Evolutionary conservation across 2,113 vertebrate genomes (phyloP), one percentile per base, ranked within the genome.

Genomic region (Coptodon bakossiorum): DNA sequence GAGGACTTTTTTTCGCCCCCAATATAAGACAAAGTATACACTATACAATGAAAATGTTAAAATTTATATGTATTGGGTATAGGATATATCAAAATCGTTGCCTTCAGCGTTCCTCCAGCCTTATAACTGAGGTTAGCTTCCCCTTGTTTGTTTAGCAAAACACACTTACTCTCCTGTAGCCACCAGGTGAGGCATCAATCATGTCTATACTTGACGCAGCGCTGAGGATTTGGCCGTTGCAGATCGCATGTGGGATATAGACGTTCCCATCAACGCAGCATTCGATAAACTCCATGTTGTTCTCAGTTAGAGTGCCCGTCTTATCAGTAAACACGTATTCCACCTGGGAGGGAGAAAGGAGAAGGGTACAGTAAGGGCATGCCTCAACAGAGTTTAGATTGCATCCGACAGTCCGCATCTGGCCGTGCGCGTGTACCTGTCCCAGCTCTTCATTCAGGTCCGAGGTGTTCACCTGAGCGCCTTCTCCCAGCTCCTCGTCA

Each of bases 291-390:
- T 98, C 98, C 99, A 99, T 99, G 96, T 99, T 98, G 95, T 99
- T 99, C 94, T 99, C 99, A 0, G 99, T 99, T 93, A 99, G 96
- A 0, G 99, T 99, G 81, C 99, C 99, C 0, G 98, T 99, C 96
- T 99, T 99, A 96, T 99, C 99, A 3, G 99, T 99, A 94, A 99
- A 99, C 93, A 99, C 95, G 85, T 99, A 99, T 93, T 99, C 98
- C 93, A 99, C 98, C 99, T 99, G 94, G 86, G 57, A 85, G 87
- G 31, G 19, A 45, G 61, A 68, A 19, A 17, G 19, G 52, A 16
- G 36, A 79, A 22, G 29, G 38, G 9, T 12, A 19, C 19, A 50
- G 40, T 19, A 19, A 83, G 79, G 24, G 40, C 22, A 38, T 3
- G 50, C 57, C 34, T 66, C 11, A 22, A 53, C 10, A 54, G 19